A percentile compares a stretch with the other conserved stretches of the same genome.
phyloP scores from a whole-genome alignment of 2,888 invertebrate genomes.

The Drosophila robusta region DNA sequence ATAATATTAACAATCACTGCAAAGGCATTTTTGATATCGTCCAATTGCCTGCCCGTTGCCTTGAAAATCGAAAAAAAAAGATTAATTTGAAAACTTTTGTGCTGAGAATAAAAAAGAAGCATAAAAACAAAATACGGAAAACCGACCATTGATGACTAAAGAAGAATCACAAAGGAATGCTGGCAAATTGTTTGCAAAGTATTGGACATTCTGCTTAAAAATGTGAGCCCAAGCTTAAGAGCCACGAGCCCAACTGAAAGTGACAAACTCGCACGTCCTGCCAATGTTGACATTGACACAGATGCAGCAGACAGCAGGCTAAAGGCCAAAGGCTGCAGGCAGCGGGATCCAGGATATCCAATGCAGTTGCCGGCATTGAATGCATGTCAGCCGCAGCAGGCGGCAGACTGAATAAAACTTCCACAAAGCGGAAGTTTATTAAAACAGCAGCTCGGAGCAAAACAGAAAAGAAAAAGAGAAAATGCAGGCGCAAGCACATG shows the following conservation, averaged over 20 bases:
- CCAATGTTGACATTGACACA: conserved; percentile 78
- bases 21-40: conserved; percentile 24
- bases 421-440: conserved; percentile 77
- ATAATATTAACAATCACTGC: not conserved
- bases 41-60: conserved; percentile 39
- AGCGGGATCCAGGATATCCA: not conserved
- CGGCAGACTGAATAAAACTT: conserved; percentile 65
- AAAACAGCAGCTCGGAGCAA: conserved; percentile 60
- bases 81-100: conserved; percentile 78
- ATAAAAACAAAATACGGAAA: conserved; percentile 18
- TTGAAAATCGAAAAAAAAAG: conserved; percentile 69
- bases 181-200: conserved; percentile 76
- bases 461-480: conserved; percentile 16
- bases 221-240: conserved; percentile 49
- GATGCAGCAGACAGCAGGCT: conserved; percentile 62
- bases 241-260: conserved; percentile 34
- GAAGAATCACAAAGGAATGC: conserved; percentile 49
- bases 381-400: conserved; percentile 58
- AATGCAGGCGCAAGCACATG: conserved; percentile 33
- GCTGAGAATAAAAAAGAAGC: conserved; percentile 35
- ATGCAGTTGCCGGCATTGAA: conserved; percentile 37
- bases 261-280: conserved; percentile 62
- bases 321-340: conserved; percentile 20
- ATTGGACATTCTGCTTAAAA: conserved; percentile 74
- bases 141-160: conserved; percentile 50